A percentile compares a stretch with the other conserved stretches of the same genome.
Evolutionary conservation across 2,797 vertebrate genomes (phyloP).

Genomic region (Coccyzus lansbergi): DNA sequence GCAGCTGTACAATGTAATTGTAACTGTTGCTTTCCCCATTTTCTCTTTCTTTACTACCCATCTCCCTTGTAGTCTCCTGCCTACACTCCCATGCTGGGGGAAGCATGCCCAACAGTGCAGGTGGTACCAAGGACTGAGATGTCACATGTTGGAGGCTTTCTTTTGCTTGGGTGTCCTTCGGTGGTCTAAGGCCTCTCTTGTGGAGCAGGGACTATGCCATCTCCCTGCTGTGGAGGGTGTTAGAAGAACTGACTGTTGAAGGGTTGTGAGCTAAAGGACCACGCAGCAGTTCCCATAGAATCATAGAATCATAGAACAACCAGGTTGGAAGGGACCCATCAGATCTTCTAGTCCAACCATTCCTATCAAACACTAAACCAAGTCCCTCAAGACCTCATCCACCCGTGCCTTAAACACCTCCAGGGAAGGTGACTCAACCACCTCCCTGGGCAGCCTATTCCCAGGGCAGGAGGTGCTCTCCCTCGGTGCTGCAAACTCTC

Average conservation of each 20-base stretch:
- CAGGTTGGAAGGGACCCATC: too few species aligned
- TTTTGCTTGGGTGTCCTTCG: background rate
- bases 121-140: background rate
- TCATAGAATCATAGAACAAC: too few species aligned
- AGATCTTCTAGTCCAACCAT: too few species aligned
- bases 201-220: background rate
- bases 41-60: background rate
- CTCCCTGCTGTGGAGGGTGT: background rate
- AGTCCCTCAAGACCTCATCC: too few species aligned
- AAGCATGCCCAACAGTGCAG: background rate
- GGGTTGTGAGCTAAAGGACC: background rate
- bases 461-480: background rate
- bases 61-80: background rate
- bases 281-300: background rate
- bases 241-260: background rate
- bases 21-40: background rate
- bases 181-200: too few species aligned
- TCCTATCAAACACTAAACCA: too few species aligned
- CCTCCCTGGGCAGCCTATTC: too few species aligned
- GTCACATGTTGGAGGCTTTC: accelerated
- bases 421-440: too few species aligned
- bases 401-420: too few species aligned
- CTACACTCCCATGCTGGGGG: accelerated
- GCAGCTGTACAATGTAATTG: background rate
- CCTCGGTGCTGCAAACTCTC: background rate